phyloP scores from a whole-genome alignment of 2,888 invertebrate genomes.

The Lathronympha strigana region DNA sequence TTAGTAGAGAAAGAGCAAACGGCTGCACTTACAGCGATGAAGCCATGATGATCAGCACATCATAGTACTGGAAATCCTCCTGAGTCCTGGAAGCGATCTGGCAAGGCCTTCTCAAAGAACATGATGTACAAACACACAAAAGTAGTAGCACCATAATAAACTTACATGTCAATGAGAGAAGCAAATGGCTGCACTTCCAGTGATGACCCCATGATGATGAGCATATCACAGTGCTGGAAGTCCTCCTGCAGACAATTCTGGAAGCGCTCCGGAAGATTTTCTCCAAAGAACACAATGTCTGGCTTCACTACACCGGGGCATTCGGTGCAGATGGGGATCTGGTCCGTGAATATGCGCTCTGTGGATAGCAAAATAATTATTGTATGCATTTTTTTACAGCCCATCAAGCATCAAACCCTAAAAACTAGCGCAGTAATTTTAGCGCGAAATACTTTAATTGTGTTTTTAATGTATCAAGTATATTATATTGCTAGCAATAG shows the following conservation, averaged over 20 bases:
- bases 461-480: no score
- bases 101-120: no score
- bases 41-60: no score
- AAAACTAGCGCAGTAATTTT: no score
- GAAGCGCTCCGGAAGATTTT: slow-evolving; percentile 92
- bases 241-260: slow-evolving; percentile 88
- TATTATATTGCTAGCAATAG: no score
- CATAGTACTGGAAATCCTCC: no score
- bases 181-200: slow-evolving; percentile 98
- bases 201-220: slow-evolving; percentile 98
- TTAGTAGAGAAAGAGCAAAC: no score
- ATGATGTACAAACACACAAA: neutral
- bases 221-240: slow-evolving; percentile 93
- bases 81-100: neutral
- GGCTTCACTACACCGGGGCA: slow-evolving; percentile 95
- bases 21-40: no score
- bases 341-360: slow-evolving; percentile 88
- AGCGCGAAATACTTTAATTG: no score
- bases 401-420: no score
- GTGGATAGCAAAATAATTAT: slow-evolving; percentile 47
- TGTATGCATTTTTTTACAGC: no score
- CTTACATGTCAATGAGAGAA: slow-evolving; percentile 91
- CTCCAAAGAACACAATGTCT: slow-evolving; percentile 98
- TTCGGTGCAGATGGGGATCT: slow-evolving; percentile 90
- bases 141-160: slow-evolving; percentile 20